Conservation (phyloP, 2,797 vertebrate genomes). For the Setipinna tenuifilis region DNA sequence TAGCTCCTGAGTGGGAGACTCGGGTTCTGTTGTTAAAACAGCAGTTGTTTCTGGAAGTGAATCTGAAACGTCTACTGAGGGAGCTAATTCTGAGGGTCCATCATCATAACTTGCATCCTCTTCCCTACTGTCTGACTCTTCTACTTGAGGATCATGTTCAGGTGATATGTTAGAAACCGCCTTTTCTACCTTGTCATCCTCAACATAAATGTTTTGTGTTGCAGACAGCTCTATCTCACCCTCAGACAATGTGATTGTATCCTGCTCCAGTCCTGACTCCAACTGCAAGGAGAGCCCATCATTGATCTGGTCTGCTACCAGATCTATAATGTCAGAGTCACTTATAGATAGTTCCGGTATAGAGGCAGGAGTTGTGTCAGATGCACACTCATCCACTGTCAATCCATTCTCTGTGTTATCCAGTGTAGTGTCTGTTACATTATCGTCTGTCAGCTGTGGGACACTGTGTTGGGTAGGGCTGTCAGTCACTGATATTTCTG, state of each 20-base stretch:
- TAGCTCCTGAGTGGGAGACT: neutral
- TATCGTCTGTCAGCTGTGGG: neutral
- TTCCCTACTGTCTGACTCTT: neutral
- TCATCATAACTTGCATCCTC: neutral
- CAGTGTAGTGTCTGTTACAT: neutral
- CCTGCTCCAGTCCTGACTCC: neutral
- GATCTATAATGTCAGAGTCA: slow-evolving; percentile 4
- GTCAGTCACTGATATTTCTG: neutral
- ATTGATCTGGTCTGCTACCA: slow-evolving; percentile 22
- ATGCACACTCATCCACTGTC: neutral
- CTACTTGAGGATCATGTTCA: neutral
- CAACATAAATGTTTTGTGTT: neutral
- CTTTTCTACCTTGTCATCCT: neutral
- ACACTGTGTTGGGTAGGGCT: neutral
- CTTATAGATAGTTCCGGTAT: neutral
- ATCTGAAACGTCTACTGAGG: neutral
- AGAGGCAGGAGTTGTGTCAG: neutral
- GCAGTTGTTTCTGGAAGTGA: neutral
- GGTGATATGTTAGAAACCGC: neutral
- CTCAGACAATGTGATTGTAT: neutral
- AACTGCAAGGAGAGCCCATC: neutral
- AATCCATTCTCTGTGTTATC: neutral
- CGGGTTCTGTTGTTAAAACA: neutral
- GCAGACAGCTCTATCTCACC: neutral
- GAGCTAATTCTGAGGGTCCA: neutral